Percentiles rank a stretch among this genome's conserved stretches.
Evolutionary conservation across 2,797 vertebrate species (phyloP).

Genomic region (Eutrigla gurnardus): DNA sequence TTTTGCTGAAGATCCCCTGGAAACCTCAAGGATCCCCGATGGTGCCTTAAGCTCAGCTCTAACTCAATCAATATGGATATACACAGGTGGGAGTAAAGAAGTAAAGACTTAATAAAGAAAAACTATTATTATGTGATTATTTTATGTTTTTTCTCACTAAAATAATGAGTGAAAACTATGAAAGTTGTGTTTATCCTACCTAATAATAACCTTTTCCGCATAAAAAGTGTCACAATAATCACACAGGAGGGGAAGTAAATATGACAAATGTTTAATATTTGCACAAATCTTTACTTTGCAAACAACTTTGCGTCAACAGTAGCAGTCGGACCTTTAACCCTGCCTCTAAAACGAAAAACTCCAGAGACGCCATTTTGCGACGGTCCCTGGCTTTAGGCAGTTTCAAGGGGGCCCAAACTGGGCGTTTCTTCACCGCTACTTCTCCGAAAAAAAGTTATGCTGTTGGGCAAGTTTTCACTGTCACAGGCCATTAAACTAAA

Average conservation of each 20-base stretch:
- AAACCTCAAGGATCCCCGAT: too few relatives aligned
- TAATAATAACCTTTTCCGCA: too few relatives aligned
- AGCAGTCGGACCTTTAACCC: neutral
- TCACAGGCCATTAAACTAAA: neutral
- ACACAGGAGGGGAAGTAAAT: neutral
- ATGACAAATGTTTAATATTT: neutral
- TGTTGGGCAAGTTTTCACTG: constrained; percentile 1
- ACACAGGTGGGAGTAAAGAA: too few relatives aligned
- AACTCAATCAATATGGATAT: too few relatives aligned
- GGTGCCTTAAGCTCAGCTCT: too few relatives aligned
- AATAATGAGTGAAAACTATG: too few relatives aligned
- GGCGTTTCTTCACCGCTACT: constrained; percentile 72
- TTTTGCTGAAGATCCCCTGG: too few relatives aligned
- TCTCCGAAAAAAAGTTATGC: constrained; percentile 36
- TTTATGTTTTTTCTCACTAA: too few relatives aligned
- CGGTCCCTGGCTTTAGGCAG: constrained; percentile 69
- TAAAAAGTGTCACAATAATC: neutral
- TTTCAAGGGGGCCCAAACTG: constrained; percentile 81
- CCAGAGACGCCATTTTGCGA: constrained; percentile 46
- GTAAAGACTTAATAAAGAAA: neutral
- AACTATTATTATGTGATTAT: too few relatives aligned
- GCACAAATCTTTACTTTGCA: neutral
- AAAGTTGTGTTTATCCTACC: too few relatives aligned
- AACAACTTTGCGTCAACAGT: too few relatives aligned
- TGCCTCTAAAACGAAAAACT: neutral